phyloP scores from a whole-genome alignment of 2,797 vertebrate genomes.

The Acestrorhynchus altus region DNA sequence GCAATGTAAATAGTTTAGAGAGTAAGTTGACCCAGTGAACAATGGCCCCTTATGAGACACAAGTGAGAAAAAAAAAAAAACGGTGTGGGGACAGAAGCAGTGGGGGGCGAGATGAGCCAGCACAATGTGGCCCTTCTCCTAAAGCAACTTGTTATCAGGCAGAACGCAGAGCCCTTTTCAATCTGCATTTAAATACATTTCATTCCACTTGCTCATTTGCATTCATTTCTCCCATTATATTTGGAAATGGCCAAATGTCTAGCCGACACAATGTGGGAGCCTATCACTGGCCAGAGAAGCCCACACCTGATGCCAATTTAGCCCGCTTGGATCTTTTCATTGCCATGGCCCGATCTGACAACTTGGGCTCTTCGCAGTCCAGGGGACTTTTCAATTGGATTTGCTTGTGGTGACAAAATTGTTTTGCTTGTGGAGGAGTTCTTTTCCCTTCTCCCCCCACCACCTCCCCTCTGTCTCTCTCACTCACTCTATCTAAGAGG shows the following conservation, averaged over 20 bases:
- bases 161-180: slow-evolving; percentile 88
- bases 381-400: slow-evolving; percentile 96
- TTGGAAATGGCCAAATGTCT: slow-evolving; percentile 98
- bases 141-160: slow-evolving; percentile 99
- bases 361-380: slow-evolving; percentile 87
- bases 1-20: slow-evolving; percentile 99
- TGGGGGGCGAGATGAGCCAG: slow-evolving; percentile 90
- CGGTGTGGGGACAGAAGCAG: slow-evolving; percentile 61
- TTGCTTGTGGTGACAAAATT: slow-evolving; percentile 96
- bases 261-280: slow-evolving; percentile 92
- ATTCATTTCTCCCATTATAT: slow-evolving; percentile 99
- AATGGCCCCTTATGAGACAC: slow-evolving; percentile 97
- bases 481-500: slow-evolving; percentile 76
- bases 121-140: slow-evolving; percentile 98
- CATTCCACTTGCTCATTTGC: slow-evolving; percentile 99
- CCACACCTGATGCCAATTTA: slow-evolving; percentile 98
- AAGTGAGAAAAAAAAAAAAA: slow-evolving; percentile 70
- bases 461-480: slow-evolving; percentile 57
- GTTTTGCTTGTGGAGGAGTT: slow-evolving; percentile 84
- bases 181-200: slow-evolving; percentile 99
- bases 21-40: slow-evolving; percentile 98
- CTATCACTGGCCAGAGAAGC: slow-evolving; percentile 86
- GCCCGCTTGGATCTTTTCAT: slow-evolving; percentile 90
- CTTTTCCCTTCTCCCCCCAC: slow-evolving; percentile 43
- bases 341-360: slow-evolving; percentile 88